Percentiles rank a stretch among this genome's conserved stretches.
Conservation (phyloP, 2,113 vertebrate genomes). For the Eudyptes chrysolophus region DNA sequence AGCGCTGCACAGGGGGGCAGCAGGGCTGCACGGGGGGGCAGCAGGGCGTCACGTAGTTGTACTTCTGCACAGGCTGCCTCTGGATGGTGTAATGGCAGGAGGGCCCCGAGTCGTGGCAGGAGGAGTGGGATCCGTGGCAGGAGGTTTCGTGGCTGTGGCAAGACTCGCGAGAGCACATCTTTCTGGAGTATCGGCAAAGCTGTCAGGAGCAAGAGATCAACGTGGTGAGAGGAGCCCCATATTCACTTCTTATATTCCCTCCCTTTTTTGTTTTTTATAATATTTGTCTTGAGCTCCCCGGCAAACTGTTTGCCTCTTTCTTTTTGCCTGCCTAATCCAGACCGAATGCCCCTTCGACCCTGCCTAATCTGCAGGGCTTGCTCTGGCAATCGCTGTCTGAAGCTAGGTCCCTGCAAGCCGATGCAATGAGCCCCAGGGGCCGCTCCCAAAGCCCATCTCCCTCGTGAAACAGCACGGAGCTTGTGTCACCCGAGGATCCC, state of each 20-base stretch:
- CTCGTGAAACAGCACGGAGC: not conserved
- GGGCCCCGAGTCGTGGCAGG: not conserved
- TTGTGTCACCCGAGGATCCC: fast-evolving
- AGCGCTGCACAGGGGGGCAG: not conserved
- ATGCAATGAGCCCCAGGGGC: fast-evolving
- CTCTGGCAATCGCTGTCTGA: not conserved
- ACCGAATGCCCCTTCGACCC: fast-evolving
- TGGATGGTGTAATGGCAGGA: not conserved
- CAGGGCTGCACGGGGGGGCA: fast-evolving
- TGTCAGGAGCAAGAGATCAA: not conserved
- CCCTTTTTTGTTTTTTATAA: not conserved
- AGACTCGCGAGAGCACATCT: not conserved
- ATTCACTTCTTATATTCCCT: fast-evolving
- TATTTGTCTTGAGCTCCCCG: not conserved
- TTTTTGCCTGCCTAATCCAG: not conserved
- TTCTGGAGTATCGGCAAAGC: not conserved
- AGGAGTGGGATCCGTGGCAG: not conserved
- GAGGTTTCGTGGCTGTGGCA: not conserved
- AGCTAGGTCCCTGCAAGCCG: not conserved
- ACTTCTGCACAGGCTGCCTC: not conserved
- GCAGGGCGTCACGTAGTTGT: fast-evolving
- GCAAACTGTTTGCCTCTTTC: fast-evolving
- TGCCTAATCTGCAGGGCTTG: fast-evolving
- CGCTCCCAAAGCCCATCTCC: not conserved
- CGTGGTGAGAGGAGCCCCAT: not conserved